Evolutionary conservation across 2,113 vertebrate species (phyloP), one percentile per base, ranked within the genome.

Genomic region (Mesitornis unicolor): DNA sequence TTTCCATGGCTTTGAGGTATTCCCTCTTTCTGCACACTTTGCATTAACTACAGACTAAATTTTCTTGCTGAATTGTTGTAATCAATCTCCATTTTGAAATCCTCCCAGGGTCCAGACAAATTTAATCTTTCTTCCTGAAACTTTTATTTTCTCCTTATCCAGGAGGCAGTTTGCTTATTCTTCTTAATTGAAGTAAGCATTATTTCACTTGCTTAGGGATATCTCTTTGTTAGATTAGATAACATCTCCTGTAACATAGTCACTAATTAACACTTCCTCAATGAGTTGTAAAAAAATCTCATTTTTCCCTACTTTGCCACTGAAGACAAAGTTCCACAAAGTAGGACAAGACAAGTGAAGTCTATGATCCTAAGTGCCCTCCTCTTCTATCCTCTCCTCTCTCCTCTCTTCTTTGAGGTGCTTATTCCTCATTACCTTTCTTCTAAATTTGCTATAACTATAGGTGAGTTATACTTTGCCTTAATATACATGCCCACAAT

Each of bases 131-230:
- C 59, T 78, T 84, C 60, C 50, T 65, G 51, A 81, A 89, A 81
- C n/a, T 77, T 89, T 65, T 94, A 74, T 91, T 91, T 89, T 28
- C 50, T 88, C 29, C 20, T 71, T 77, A 74, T 89, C 28, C 78
- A 63, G 59, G n/a, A 57, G n/a, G 43, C 21, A 57, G 31, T 81
- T 91, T 89, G 28, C 64, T 93, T 87, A 57, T 74, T 89, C 53
- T 93, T 89, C 63, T 56, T 91, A 91, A 89, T 81, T 91, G 56
- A 89, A 87, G 57, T 50, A 95, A 92, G 42, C 42, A 74, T 81
- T 77, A 65, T 93, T 91, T 91, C 24, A 35, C n/a, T 70, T 2
- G 1, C 47, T 93, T 80, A 76, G 71, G 76, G 67, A 80, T 89
- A 61, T 33, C 31, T 81, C 24, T 87, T 70, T 69, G 26, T 86